Conservation (phyloP, 1,140 invertebrate species). For the Uloborus diversus region DNA sequence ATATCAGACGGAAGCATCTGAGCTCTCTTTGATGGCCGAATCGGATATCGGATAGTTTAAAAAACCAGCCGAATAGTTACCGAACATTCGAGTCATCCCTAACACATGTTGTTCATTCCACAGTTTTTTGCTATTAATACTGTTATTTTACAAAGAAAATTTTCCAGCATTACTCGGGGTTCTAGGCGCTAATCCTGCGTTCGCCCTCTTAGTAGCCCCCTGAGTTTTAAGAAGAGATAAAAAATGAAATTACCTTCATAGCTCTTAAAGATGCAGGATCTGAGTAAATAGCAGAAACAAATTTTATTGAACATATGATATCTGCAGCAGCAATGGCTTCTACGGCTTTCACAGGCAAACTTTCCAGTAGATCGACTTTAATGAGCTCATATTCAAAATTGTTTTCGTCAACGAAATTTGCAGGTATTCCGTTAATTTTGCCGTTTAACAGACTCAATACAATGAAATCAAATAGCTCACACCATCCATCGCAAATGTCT, state of each 20-base stretch:
- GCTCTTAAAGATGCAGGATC: background rate
- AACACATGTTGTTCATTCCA: too few species aligned
- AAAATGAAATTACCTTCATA: slow-evolving; percentile 33
- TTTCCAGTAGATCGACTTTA: background rate
- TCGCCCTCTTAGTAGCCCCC: too few species aligned
- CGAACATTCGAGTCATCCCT: too few species aligned
- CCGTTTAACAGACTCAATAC: background rate
- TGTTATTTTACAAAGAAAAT: too few species aligned
- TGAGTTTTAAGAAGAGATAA: too few species aligned
- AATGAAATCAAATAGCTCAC: slow-evolving; percentile 7
- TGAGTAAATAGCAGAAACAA: slow-evolving; percentile 19
- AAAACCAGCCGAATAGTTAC: too few species aligned
- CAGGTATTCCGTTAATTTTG: slow-evolving; percentile 10
- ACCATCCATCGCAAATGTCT: slow-evolving; percentile 33
- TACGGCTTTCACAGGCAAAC: background rate
- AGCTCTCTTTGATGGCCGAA: too few species aligned
- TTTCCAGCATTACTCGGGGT: too few species aligned
- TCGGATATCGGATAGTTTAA: too few species aligned
- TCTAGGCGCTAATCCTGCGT: too few species aligned
- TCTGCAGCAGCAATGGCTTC: slow-evolving; percentile 14
- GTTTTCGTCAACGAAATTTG: background rate
- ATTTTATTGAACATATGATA: slow-evolving; percentile 35
- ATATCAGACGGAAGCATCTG: too few species aligned
- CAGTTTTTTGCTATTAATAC: too few species aligned
- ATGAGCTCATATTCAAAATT: slow-evolving; percentile 3